A percentile compares a stretch with the other conserved stretches of the same genome.
Evolutionary conservation across 2,888 invertebrate genomes (phyloP).

Genomic region (Thelaira solivaga): DNA sequence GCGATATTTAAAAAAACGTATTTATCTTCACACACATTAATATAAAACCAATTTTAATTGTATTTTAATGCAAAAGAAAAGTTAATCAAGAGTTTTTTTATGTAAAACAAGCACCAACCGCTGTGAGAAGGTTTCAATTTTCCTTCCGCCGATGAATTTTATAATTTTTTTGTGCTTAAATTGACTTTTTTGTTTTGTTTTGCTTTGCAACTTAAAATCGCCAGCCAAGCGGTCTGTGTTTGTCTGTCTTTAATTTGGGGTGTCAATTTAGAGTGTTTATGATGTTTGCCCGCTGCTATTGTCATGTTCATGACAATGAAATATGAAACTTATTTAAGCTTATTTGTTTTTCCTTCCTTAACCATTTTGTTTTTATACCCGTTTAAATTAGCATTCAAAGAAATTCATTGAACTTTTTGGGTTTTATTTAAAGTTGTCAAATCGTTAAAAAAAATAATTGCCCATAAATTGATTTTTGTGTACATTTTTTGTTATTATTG

Average conservation of each 20-base stretch:
- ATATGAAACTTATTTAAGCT: slow-evolving; percentile 51
- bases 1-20: too few relatives aligned
- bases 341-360: slow-evolving; percentile 1
- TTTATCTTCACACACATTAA: too few relatives aligned
- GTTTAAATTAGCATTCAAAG: neutral
- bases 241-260: slow-evolving; percentile 6
- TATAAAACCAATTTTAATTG: too few relatives aligned
- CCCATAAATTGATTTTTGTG: slow-evolving; percentile 15
- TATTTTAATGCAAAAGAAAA: too few relatives aligned
- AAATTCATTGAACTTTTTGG: slow-evolving; percentile 37
- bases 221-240: slow-evolving; percentile 40
- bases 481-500: neutral
- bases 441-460: slow-evolving; percentile 36
- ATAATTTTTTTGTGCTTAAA: neutral
- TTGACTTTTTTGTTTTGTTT: neutral
- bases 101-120: neutral
- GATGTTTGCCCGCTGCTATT: slow-evolving; percentile 43
- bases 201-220: neutral
- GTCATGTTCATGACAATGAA: slow-evolving; percentile 56
- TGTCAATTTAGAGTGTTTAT: slow-evolving; percentile 44
- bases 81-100: slow-evolving; percentile 15
- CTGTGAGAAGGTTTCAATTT: slow-evolving; percentile 8
- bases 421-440: slow-evolving; percentile 12
- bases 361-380: neutral
- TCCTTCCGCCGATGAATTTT: slow-evolving; percentile 22